These are phyloP conservation scores for Podarcis muralis DNA, from an alignment of 2,113 vertebrate species.

Conservation along the genomic window DNA sequence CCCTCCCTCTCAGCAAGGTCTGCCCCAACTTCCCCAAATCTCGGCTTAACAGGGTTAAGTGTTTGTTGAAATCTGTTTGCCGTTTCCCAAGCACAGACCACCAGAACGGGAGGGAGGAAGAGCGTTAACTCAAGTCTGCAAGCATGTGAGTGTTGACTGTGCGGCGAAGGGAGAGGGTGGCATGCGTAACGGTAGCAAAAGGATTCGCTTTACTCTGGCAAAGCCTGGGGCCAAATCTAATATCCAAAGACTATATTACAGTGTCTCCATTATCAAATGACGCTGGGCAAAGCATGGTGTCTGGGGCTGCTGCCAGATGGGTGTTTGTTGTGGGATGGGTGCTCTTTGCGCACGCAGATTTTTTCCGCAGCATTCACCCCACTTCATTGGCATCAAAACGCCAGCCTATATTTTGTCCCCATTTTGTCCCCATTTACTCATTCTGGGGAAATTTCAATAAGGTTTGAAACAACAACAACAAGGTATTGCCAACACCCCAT, in stretches of 20 bases:
- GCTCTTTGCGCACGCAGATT: too few relatives aligned
- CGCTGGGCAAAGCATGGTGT: neutral
- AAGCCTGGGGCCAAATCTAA: accelerated
- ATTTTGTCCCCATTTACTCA: too few relatives aligned
- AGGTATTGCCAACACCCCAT: too few relatives aligned
- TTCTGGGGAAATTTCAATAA: too few relatives aligned
- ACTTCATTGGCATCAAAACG: too few relatives aligned
- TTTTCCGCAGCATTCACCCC: too few relatives aligned
- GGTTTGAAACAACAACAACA: too few relatives aligned
- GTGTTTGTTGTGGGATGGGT: too few relatives aligned
- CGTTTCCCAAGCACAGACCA: conserved; percentile 9
- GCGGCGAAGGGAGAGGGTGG: neutral
- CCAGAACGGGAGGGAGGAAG: conserved; percentile 1
- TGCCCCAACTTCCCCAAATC: neutral
- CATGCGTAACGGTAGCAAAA: neutral
- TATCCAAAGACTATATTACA: accelerated
- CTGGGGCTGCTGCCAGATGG: too few relatives aligned
- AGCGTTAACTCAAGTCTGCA: neutral
- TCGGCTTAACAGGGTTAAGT: neutral
- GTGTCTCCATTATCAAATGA: accelerated
- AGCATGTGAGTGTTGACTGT: conserved; percentile 51
- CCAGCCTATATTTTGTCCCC: too few relatives aligned
- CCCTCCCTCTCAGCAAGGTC: conserved; percentile 6
- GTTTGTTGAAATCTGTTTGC: neutral
- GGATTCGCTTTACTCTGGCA: accelerated